These are phyloP conservation scores for Anoplius nigerrimus DNA, from an alignment of 2,888 invertebrate genomes.

Conservation along the genomic window DNA sequence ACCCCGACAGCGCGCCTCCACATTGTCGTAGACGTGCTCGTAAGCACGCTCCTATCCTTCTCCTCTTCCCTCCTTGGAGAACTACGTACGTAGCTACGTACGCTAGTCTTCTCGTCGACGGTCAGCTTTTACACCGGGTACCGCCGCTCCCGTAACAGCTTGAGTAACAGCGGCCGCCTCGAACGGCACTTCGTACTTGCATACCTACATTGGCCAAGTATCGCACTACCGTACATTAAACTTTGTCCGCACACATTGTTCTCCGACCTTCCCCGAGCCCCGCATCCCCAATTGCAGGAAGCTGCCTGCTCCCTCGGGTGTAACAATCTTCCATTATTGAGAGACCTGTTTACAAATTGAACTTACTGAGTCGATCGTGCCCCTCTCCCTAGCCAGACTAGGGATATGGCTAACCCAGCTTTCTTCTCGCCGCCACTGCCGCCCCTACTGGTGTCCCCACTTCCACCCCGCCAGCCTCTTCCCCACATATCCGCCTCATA, in stretches of 20 bases:
- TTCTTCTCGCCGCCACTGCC: neutral
- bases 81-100: too few relatives aligned
- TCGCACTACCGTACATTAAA: constrained; percentile 26
- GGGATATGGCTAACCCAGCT: neutral
- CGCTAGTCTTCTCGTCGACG: neutral
- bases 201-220: constrained; percentile 17
- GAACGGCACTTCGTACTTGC: constrained; percentile 28
- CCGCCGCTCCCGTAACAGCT: constrained; percentile 12
- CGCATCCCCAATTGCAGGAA: neutral
- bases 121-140: constrained; percentile 5
- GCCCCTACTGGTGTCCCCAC: neutral
- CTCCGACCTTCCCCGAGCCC: constrained; percentile 27
- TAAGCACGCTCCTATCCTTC: neutral
- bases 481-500: neutral
- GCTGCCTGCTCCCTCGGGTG: constrained; percentile 52
- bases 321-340: constrained; percentile 70
- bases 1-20: neutral
- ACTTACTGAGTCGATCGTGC: constrained; percentile 58
- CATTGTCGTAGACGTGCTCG: neutral
- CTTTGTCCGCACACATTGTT: constrained; percentile 33
- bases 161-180: constrained; percentile 24
- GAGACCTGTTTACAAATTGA: constrained; percentile 72
- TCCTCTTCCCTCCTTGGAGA: neutral
- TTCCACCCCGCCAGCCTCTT: too few relatives aligned
- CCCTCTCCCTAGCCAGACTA: constrained; percentile 15